A percentile compares a stretch with the other conserved stretches of the same genome.
Evolutionary conservation across 1,140 invertebrate genomes (phyloP).

Genomic region (Samia ricini): DNA sequence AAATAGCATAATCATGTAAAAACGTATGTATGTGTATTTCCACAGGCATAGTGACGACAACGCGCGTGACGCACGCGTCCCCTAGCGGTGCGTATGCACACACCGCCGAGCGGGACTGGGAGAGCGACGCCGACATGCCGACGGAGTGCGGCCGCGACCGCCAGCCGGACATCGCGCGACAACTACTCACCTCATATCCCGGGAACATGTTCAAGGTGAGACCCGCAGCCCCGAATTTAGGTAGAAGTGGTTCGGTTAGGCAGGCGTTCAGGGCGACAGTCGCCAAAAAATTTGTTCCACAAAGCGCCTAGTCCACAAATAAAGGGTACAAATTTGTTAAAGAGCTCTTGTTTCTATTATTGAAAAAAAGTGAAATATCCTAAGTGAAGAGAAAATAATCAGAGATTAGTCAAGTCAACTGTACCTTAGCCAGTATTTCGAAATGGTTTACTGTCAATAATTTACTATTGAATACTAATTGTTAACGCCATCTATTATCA

Average conservation of each 20-base stretch:
- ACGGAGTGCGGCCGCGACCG: conserved; percentile 64
- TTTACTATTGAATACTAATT: too few relatives aligned
- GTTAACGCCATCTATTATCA: too few relatives aligned
- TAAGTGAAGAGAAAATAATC: too few relatives aligned
- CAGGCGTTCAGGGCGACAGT: conserved; percentile 81
- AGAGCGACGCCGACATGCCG: conserved; percentile 26
- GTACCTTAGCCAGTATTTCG: too few relatives aligned
- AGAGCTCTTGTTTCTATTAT: too few relatives aligned
- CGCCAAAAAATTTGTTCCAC: conserved; percentile 74
- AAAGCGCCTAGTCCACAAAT: too few relatives aligned
- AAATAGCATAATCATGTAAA: too few relatives aligned
- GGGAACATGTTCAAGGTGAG: conserved; percentile 82
- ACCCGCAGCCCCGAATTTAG: conserved; percentile 87
- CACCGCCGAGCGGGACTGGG: conserved; percentile 33
- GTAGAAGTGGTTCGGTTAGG: too few relatives aligned
- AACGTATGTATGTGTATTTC: not conserved
- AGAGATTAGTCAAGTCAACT: too few relatives aligned
- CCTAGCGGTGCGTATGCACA: conserved; percentile 34
- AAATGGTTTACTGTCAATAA: too few relatives aligned
- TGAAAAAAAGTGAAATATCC: too few relatives aligned
- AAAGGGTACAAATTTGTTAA: too few relatives aligned
- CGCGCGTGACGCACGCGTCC: conserved; percentile 82
- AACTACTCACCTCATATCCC: conserved; percentile 83
- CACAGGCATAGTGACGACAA: conserved; percentile 82
- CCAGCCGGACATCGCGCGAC: conserved; percentile 84